Percentiles rank a stretch among this genome's conserved stretches.
Conservation (phyloP, 2,888 invertebrate species). For the Eupithecia subfuscata region DNA sequence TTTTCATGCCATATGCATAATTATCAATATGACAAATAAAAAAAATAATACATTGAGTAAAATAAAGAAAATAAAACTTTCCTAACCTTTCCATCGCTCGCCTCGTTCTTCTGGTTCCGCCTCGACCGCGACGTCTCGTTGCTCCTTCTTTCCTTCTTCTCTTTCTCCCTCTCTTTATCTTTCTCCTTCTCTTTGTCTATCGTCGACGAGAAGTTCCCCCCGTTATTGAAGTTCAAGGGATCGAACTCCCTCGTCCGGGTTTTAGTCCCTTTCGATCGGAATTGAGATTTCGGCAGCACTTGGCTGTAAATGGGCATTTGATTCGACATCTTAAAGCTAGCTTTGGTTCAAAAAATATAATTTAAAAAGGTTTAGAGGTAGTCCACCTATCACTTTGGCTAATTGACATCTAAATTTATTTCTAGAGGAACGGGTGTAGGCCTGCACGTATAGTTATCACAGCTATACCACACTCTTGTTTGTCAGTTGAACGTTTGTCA, state of each 20-base stretch:
- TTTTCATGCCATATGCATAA: background rate
- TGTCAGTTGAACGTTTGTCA: background rate
- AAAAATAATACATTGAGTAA: no score
- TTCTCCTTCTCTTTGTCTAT: constrained; percentile 64
- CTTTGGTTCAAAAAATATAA: constrained; percentile 72
- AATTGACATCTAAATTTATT: constrained; percentile 69
- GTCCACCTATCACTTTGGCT: constrained; percentile 65
- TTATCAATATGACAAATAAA: no score
- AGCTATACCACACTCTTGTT: constrained; percentile 24
- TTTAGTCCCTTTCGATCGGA: constrained; percentile 58
- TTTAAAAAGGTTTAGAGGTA: constrained; percentile 43
- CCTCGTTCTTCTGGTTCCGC: constrained; percentile 61
- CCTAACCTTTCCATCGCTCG: constrained; percentile 67
- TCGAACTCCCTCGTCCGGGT: constrained; percentile 79
- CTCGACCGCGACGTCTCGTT: constrained; percentile 58
- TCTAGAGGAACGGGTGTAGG: constrained; percentile 73
- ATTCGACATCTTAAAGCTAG: constrained; percentile 75
- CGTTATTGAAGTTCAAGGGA: constrained; percentile 86
- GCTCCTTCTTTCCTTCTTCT: constrained; percentile 59
- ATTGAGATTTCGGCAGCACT: constrained; percentile 77
- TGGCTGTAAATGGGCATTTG: constrained; percentile 81
- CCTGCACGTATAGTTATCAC: constrained; percentile 58
- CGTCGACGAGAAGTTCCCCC: constrained; percentile 71
- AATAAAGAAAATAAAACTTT: background rate
- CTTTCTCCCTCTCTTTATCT: constrained; percentile 23